These are phyloP conservation scores for Aethes cnicana DNA, from an alignment of 2,888 invertebrate genomes.

Conservation along the genomic window DNA sequence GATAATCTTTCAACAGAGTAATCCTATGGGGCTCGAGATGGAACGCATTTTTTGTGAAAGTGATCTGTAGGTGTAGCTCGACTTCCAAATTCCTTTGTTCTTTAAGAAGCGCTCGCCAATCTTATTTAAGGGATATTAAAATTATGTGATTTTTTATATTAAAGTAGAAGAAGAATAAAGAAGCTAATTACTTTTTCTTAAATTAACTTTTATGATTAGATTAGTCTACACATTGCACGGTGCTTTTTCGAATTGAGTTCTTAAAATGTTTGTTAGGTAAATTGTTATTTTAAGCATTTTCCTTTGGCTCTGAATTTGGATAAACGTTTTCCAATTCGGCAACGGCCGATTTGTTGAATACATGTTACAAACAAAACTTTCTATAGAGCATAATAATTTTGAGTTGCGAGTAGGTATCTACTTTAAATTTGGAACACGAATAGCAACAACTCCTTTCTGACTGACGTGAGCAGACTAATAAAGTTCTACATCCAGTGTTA, in stretches of 20 bases:
- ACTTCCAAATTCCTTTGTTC: conserved; percentile 23
- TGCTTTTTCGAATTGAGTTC: too few relatives aligned
- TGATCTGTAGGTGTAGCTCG: conserved; percentile 6
- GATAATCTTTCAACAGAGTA: conserved; percentile 17
- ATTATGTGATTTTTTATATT: conserved; percentile 2
- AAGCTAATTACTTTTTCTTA: too few relatives aligned
- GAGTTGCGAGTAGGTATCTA: conserved; percentile 1
- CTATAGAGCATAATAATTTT: neutral
- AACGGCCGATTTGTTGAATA: neutral
- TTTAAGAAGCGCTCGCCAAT: conserved; percentile 6
- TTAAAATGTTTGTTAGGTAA: too few relatives aligned
- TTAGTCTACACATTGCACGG: too few relatives aligned
- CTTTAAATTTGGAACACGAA: conserved; percentile 5
- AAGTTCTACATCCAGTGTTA: conserved; percentile 12
- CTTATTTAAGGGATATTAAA: conserved; percentile 16
- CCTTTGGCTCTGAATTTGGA: too few relatives aligned
- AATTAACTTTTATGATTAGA: too few relatives aligned
- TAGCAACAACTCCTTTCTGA: neutral
- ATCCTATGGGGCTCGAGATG: conserved; percentile 9
- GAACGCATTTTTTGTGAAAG: conserved; percentile 10
- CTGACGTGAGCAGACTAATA: conserved; percentile 3
- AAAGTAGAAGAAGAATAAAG: too few relatives aligned
- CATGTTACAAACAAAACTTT: neutral
- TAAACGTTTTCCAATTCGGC: too few relatives aligned
- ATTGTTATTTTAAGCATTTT: too few relatives aligned